These are phyloP conservation scores for Pipistrellus nathusii DNA, from an alignment of 2,797 vertebrate genomes.

Conservation along the genomic window DNA sequence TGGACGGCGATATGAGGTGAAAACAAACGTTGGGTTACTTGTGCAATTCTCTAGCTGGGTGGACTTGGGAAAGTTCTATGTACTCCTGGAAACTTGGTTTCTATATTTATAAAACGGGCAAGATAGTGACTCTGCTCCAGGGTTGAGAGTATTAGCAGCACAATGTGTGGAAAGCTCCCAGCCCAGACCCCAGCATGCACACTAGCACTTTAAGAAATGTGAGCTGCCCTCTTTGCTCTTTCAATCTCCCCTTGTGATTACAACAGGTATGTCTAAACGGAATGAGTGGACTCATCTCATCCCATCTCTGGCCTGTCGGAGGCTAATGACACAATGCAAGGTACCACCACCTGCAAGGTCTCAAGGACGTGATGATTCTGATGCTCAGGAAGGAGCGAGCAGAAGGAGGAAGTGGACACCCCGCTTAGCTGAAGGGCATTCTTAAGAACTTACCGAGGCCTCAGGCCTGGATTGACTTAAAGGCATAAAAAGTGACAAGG, in stretches of 20 bases:
- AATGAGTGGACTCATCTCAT: neutral
- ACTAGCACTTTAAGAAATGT: neutral
- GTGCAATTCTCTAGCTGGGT: neutral
- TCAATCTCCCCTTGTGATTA: neutral
- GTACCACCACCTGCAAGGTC: neutral
- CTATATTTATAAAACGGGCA: neutral
- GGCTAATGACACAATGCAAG: neutral
- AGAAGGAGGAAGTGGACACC: rapidly evolving
- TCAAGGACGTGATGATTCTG: neutral
- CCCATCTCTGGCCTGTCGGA: neutral
- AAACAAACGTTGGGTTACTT: neutral
- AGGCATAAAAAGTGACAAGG: neutral
- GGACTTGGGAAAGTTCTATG: neutral
- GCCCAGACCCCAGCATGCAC: rapidly evolving
- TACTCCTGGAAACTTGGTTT: neutral
- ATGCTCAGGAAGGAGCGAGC: neutral
- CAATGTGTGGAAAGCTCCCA: neutral
- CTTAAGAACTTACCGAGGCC: neutral
- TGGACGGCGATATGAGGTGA: neutral
- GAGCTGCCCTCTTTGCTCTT: neutral
- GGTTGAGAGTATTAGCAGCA: neutral
- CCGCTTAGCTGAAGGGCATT: rapidly evolving
- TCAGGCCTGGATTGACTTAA: neutral
- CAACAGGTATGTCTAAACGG: neutral
- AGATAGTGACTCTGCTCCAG: neutral